Base-by-base conservation (phyloP, 2,888 invertebrate species). In the Xylota segnis region DNA sequence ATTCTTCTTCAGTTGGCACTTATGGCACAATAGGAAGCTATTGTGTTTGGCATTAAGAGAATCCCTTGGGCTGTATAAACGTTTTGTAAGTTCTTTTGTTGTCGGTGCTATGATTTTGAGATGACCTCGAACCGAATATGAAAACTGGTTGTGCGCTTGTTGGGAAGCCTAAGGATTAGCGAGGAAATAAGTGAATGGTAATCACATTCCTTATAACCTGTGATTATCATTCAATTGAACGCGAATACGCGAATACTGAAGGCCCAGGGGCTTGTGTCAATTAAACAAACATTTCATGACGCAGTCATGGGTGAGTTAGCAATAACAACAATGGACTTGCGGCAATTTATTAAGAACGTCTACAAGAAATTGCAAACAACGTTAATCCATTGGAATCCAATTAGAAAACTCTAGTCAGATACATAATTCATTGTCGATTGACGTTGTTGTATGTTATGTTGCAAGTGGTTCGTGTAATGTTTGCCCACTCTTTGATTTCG, bases 1-100 rank as follows among this genome's bases (percentile, higher is more conserved):
- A 75, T 82, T 82, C 61, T 72, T 72, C 74, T 58, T 63, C 72
- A 74, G 59, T 70, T 78, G 50, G 83, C 58, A 74, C 74, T 78
- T 70, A 56, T 54, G 50, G 47, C 54, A 63, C 43, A 78, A 74
- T 47, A 56, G 50, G 56, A 63, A 52, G 14, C 83, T 78, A 74
- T 83, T 83, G 72, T 78, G 68, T 78, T 63, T 61, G 43, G 43
- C 47, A 32, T 32, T 47, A 61, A 68, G 10, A 66, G 50, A 77
- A 71, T 68, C 52, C 47, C 40, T 9, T 52, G 34, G 81, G 74
- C 43, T 54, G 23, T 56, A 77, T 14, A 59, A 65, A 70, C 40
- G 52, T 72, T 77, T 68, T 68, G 54, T 56, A 54, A 54, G 16
- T 16, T 56, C 4, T 29, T 14, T 66, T 68, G 12, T 40, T 43